Percentiles rank a stretch among this genome's conserved stretches.
These are phyloP conservation scores for Gorilla gorilla DNA, from an alignment of 2,113 vertebrate species.

Conservation along the genomic window DNA sequence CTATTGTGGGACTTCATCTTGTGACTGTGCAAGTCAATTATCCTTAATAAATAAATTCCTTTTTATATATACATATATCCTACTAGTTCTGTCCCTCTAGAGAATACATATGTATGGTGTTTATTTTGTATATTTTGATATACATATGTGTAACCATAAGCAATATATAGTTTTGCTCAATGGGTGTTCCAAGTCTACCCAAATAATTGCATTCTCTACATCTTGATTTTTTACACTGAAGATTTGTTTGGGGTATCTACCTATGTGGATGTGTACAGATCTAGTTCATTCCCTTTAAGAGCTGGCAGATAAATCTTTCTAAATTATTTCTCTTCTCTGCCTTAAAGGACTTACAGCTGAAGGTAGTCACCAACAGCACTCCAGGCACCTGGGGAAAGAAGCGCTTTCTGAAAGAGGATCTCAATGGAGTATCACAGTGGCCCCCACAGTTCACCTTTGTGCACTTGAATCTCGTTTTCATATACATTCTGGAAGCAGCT, in stretches of 20 bases:
- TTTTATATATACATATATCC: no score
- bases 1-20: no score
- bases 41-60: no score
- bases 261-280: neutral
- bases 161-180: neutral
- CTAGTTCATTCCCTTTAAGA: neutral
- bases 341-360: neutral
- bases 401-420: neutral
- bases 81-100: no score
- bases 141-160: neutral
- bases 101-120: neutral
- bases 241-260: neutral
- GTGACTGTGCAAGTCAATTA: no score
- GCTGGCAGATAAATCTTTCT: neutral
- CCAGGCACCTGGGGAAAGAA: neutral
- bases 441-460: neutral
- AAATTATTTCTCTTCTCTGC: neutral
- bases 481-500: neutral
- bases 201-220: neutral
- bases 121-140: neutral
- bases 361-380: no score
- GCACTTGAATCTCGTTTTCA: neutral
- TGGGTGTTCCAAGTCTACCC: neutral
- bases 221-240: constrained; percentile 1
- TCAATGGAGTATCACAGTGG: neutral